These are phyloP conservation scores for Hypsibius dujardini DNA, from an alignment of 1,140 invertebrate genomes.

Conservation along the genomic window DNA sequence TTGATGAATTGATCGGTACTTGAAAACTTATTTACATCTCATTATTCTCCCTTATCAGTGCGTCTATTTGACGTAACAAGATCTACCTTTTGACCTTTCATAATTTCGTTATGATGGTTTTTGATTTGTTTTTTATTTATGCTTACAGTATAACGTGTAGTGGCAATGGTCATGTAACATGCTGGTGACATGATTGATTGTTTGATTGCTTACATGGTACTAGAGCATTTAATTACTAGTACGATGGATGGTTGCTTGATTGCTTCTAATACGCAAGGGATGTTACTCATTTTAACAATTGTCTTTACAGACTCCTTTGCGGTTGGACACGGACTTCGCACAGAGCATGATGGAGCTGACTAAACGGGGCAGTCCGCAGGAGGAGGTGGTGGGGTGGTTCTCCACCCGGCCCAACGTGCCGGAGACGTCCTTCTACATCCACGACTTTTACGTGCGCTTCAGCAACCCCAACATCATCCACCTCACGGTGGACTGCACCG, in stretches of 20 bases:
- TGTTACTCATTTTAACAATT: no score
- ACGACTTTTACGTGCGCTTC: slow-evolving; percentile 7
- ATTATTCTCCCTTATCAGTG: no score
- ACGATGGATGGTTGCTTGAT: no score
- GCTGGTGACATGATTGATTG: not conserved
- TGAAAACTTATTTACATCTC: no score
- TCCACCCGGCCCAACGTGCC: not conserved
- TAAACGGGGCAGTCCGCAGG: slow-evolving; percentile 2
- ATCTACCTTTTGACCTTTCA: no score
- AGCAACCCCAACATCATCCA: slow-evolving; percentile 15
- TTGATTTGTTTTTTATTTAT: no score
- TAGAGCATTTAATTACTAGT: no score
- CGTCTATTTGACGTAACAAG: no score
- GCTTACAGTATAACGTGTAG: not conserved
- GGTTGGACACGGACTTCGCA: slow-evolving; percentile 2
- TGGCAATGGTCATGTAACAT: not conserved
- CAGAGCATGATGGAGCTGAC: slow-evolving; percentile 12
- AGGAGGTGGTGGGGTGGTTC: slow-evolving; percentile 3
- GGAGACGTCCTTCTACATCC: slow-evolving; percentile 13
- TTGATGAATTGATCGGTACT: no score
- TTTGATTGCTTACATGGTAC: not conserved
- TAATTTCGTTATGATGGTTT: no score
- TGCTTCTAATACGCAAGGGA: no score
- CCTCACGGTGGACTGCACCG: slow-evolving; percentile 10
- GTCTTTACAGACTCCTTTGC: not conserved